Evolutionary conservation across 2,113 vertebrate species (phyloP).

Genomic region (Tautogolabrus adspersus): DNA sequence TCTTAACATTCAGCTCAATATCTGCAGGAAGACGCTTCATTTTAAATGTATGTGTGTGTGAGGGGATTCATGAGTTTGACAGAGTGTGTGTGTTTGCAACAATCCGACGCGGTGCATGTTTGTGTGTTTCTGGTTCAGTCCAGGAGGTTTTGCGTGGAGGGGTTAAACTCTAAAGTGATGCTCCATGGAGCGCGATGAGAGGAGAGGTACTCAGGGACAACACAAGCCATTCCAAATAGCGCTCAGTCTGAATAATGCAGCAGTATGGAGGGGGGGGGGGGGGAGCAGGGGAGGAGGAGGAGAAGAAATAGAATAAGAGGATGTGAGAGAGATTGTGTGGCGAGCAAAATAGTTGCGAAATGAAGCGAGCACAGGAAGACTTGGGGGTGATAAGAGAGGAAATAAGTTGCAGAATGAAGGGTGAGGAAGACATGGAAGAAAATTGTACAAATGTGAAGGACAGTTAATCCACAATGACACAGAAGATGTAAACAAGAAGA

Average conservation of each 20-base stretch:
- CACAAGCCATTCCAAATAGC: conserved; percentile 57
- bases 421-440: not conserved
- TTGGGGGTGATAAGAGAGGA: conserved; percentile 6
- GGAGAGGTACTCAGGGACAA: conserved; percentile 65
- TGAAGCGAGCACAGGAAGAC: conserved; percentile 5
- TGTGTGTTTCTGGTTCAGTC: conserved; percentile 13
- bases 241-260: conserved; percentile 75
- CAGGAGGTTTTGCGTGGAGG: conserved; percentile 6
- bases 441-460: not conserved
- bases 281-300: not conserved
- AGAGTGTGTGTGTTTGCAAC: conserved; percentile 5
- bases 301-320: not conserved
- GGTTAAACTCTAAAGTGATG: conserved; percentile 44
- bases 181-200: conserved; percentile 52
- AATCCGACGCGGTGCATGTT: not conserved
- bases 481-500: not conserved
- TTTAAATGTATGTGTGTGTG: not conserved
- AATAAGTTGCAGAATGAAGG: not conserved
- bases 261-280: conserved; percentile 14
- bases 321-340: conserved; percentile 12
- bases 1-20: not conserved
- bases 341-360: not conserved
- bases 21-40: not conserved
- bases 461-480: not conserved
- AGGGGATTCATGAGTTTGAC: conserved; percentile 2